A percentile compares a stretch with the other conserved stretches of the same genome.
Evolutionary conservation across 2,888 invertebrate genomes (phyloP).

Genomic region (Rhorus exstirpatorius): DNA sequence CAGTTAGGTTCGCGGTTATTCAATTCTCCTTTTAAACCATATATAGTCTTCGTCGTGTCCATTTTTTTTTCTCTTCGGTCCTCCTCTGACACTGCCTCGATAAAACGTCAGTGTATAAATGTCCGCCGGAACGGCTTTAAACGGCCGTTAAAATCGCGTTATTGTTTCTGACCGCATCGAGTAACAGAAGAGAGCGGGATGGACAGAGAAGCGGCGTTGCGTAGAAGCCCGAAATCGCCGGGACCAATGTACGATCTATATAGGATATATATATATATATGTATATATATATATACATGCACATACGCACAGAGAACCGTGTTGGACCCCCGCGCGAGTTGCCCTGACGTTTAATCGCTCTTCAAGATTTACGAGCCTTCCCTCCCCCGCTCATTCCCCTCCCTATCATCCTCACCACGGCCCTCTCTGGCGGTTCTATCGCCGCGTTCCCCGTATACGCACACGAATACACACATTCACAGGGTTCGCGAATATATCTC

Average conservation of each 20-base stretch:
- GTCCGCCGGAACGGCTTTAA: slow-evolving; percentile 78
- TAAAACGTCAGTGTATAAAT: slow-evolving; percentile 80
- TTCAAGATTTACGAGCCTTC: slow-evolving; percentile 82
- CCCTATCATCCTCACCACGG: background rate
- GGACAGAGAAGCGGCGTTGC: slow-evolving; percentile 46
- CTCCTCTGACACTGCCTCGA: slow-evolving; percentile 61
- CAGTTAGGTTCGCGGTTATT: slow-evolving; percentile 44
- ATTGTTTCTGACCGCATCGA: slow-evolving; percentile 80
- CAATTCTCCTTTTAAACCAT: slow-evolving; percentile 55
- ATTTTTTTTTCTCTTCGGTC: slow-evolving; percentile 21
- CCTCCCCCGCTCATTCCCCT: slow-evolving; percentile 53
- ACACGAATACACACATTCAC: background rate
- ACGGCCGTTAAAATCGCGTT: slow-evolving; percentile 82
- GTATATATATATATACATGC: background rate
- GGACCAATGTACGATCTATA: slow-evolving; percentile 51
- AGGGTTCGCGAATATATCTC: slow-evolving; percentile 24
- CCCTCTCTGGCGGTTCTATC: slow-evolving; percentile 48
- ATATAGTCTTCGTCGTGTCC: slow-evolving; percentile 45
- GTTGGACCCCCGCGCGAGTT: slow-evolving; percentile 62
- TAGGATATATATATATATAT: background rate
- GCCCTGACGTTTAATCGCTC: slow-evolving; percentile 84
- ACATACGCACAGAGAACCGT: slow-evolving; percentile 45
- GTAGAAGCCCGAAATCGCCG: slow-evolving; percentile 58
- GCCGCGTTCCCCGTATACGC: slow-evolving; percentile 54
- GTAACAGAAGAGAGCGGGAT: slow-evolving; percentile 26